A percentile compares a stretch with the other conserved stretches of the same genome.
phyloP scores from a whole-genome alignment of 2,797 vertebrate species.

The Eurystomus glaucurus region DNA sequence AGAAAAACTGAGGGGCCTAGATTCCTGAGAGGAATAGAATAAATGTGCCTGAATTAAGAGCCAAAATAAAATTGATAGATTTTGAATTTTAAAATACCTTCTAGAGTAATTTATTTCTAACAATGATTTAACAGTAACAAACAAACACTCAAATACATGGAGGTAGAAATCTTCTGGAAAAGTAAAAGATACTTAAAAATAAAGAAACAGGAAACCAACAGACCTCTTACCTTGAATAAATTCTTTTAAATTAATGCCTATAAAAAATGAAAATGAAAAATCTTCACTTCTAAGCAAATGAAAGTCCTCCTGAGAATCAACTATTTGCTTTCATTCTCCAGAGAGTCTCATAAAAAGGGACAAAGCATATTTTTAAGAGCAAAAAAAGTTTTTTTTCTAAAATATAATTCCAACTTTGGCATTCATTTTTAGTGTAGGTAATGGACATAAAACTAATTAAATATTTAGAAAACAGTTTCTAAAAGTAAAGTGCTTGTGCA shows the following conservation, averaged over 20 bases:
- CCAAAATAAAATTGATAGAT: background rate
- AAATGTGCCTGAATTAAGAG: background rate
- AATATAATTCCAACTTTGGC: constrained; percentile 43
- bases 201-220: background rate
- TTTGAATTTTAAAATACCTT: background rate
- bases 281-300: constrained; percentile 56
- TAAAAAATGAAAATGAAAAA: background rate
- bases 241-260: constrained; percentile 22
- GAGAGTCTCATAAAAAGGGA: constrained; percentile 32
- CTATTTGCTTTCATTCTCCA: constrained; percentile 28
- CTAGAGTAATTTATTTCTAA: background rate
- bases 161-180: background rate
- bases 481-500: constrained; percentile 11
- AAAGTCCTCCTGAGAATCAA: constrained; percentile 57
- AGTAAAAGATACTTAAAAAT: background rate
- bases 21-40: background rate
- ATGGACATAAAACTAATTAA: constrained; percentile 62
- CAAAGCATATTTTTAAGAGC: constrained; percentile 60
- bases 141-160: constrained; percentile 4
- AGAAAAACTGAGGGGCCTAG: background rate
- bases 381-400: constrained; percentile 18
- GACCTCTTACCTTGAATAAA: background rate
- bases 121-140: background rate
- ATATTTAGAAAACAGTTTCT: constrained; percentile 55
- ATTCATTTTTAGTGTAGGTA: constrained; percentile 57